Base-by-base conservation (phyloP, 1,140 invertebrate genomes). In the Trichogramma pretiosum region DNA sequence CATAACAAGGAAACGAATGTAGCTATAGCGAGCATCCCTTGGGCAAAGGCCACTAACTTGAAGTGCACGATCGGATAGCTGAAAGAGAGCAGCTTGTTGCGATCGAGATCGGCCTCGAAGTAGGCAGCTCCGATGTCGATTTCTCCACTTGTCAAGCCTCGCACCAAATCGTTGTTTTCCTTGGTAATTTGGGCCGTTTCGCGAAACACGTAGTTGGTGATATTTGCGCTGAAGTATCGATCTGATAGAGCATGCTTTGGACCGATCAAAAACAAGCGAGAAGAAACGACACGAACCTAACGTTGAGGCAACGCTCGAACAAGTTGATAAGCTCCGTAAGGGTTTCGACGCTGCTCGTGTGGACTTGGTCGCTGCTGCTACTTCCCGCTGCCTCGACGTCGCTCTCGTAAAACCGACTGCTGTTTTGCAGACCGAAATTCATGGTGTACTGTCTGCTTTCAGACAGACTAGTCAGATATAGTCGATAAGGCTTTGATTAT, bases 71-170 rank as follows among this genome's bases (percentile, higher is more conserved):
- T 68, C n/a, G 78, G 77, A 56, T 76, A 74, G 28, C 74, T 74
- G 40, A 81, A 80, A 42, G 72, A 65, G 72, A 81, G 75, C 24
- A 78, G 73, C 11, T 68, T 60, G 22, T 73, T 67, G 17, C 71
- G 62, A 23, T 78, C 68, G 4, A 69, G 54, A 17, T 72, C 72
- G 0, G 73, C 72, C 0, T 75, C 77, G 3, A 81, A 75, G 3
- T 75, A 77, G 46, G 79, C 77, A 16, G 79, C 54, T 0, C 76
- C 78, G 21, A 80, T 60, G 43, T 82, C 79, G 1, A 80, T 70
- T 3, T 71, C 67, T 10, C 72, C 70, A 4, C 65, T 58, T 14
- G 76, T 70, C 2, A 81, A 68, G 13, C 74, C 77, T 4, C 77
- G 77, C 1, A 81, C 65, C 22, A 82, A 65, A 43, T 79, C 74